Conservation (phyloP, 2,113 vertebrate species). For the Pachypanchax playfairii region DNA sequence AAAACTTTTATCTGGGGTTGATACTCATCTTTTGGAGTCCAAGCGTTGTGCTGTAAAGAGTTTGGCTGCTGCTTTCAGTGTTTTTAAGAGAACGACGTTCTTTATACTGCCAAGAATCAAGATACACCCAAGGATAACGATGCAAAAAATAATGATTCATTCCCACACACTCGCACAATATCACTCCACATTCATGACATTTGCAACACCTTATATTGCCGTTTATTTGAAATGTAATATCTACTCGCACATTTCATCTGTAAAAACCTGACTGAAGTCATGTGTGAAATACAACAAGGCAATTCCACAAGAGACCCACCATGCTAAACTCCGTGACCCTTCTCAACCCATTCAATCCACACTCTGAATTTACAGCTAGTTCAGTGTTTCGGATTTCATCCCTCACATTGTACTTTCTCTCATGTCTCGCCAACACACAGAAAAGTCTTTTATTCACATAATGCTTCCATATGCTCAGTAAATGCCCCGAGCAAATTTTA, state of each 20-base stretch:
- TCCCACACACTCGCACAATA: not conserved
- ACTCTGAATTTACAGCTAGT: slow-evolving; percentile 57
- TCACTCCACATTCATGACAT: slow-evolving; percentile 10
- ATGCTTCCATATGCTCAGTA: slow-evolving; percentile 62
- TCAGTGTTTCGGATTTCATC: slow-evolving; percentile 60
- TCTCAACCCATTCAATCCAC: slow-evolving; percentile 18
- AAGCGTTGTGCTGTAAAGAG: slow-evolving; percentile 36
- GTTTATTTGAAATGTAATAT: slow-evolving; percentile 33
- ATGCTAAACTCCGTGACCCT: slow-evolving; percentile 36
- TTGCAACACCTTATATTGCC: slow-evolving; percentile 25
- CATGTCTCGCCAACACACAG: slow-evolving; percentile 60
- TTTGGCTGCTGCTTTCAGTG: slow-evolving; percentile 35
- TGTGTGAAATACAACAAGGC: slow-evolving; percentile 47
- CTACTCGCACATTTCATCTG: slow-evolving; percentile 31
- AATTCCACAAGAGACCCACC: slow-evolving; percentile 38
- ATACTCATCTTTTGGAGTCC: slow-evolving; percentile 24
- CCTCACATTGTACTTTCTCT: slow-evolving; percentile 48
- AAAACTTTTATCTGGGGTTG: no score
- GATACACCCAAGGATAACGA: slow-evolving; percentile 51
- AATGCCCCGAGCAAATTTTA: slow-evolving; percentile 29
- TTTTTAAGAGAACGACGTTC: slow-evolving; percentile 50
- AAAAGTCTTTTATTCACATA: slow-evolving; percentile 51
- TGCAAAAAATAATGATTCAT: slow-evolving; percentile 28
- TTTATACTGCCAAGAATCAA: slow-evolving; percentile 46
- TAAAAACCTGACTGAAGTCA: slow-evolving; percentile 13